Evolutionary conservation across 2,888 invertebrate genomes (phyloP).

Genomic region (Sesia bembeciformis): DNA sequence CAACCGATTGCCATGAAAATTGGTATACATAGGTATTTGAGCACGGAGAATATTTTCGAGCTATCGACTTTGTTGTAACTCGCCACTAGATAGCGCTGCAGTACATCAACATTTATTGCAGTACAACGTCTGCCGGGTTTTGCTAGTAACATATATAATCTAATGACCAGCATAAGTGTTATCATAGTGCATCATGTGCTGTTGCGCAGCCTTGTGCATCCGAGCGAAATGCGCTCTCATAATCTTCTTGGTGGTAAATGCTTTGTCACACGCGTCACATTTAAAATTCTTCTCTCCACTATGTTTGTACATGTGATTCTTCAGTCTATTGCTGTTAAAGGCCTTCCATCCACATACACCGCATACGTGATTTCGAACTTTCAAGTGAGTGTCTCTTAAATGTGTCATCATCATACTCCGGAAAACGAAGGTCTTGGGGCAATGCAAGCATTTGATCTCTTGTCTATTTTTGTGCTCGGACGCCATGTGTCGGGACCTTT

Average conservation of each 20-base stretch:
- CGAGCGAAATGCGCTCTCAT: slow-evolving; percentile 54
- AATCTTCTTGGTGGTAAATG: slow-evolving; percentile 59
- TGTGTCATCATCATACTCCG: slow-evolving; percentile 66
- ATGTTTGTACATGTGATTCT: slow-evolving; percentile 65
- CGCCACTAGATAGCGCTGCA: too few relatives aligned
- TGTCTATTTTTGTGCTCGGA: slow-evolving; percentile 50
- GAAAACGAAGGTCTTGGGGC: slow-evolving; percentile 60
- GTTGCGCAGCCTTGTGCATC: slow-evolving; percentile 39
- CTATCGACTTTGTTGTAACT: too few relatives aligned
- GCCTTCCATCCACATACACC: slow-evolving; percentile 60
- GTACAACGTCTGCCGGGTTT: too few relatives aligned
- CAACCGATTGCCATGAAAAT: too few relatives aligned
- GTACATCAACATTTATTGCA: too few relatives aligned
- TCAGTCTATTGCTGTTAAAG: slow-evolving; percentile 62
- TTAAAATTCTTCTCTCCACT: slow-evolving; percentile 66
- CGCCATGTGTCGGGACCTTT: slow-evolving; percentile 55
- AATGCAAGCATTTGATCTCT: slow-evolving; percentile 58
- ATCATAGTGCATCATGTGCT: slow-evolving; percentile 27
- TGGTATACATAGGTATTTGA: too few relatives aligned
- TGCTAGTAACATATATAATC: neutral
- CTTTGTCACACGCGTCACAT: slow-evolving; percentile 55
- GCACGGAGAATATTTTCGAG: too few relatives aligned
- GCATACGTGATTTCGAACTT: slow-evolving; percentile 52
- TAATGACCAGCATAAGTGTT: slow-evolving; percentile 31
- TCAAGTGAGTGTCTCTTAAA: slow-evolving; percentile 50